Percentiles rank a stretch among this genome's conserved stretches.
phyloP scores from a whole-genome alignment of 2,888 invertebrate species.

The Rhingia rostrata region DNA sequence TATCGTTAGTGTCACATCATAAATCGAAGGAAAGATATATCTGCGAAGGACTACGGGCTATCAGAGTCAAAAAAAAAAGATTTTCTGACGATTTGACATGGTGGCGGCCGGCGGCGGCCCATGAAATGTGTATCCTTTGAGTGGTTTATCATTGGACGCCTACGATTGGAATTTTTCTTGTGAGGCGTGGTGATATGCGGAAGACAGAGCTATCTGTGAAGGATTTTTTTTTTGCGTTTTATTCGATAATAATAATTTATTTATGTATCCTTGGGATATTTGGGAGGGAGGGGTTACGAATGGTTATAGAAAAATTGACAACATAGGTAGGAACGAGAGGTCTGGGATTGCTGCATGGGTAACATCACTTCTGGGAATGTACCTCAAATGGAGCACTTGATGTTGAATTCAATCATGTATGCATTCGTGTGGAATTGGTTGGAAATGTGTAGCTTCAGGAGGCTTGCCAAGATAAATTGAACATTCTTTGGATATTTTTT shows the following conservation, averaged over 20 bases:
- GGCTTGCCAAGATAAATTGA: too few species aligned
- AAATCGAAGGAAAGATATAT: constrained; percentile 59
- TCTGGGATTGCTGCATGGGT: not conserved
- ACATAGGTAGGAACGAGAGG: not conserved
- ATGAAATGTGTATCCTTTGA: constrained; percentile 50
- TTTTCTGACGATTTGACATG: constrained; percentile 47
- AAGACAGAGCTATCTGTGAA: constrained; percentile 15
- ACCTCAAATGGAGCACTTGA: not conserved
- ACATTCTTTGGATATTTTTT: too few species aligned
- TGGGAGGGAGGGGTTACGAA: not conserved
- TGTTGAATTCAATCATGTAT: not conserved
- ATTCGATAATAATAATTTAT: constrained; percentile 62
- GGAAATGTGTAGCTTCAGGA: too few species aligned
- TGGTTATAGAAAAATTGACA: constrained; percentile 1
- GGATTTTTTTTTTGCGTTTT: constrained; percentile 36
- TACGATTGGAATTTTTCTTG: constrained; percentile 38
- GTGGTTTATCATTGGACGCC: constrained; percentile 61
- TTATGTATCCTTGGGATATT: not conserved
- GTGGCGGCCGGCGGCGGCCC: constrained; percentile 17
- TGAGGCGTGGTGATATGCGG: constrained; percentile 34
- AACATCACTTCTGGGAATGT: not conserved
- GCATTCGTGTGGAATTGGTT: too few species aligned
- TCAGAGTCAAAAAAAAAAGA: constrained; percentile 27
- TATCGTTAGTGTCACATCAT: constrained; percentile 71
- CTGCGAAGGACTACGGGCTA: constrained; percentile 27